A percentile compares a stretch with the other conserved stretches of the same genome.
These are phyloP conservation scores for Argentina silus DNA, from an alignment of 2,797 vertebrate genomes.

Conservation along the genomic window DNA sequence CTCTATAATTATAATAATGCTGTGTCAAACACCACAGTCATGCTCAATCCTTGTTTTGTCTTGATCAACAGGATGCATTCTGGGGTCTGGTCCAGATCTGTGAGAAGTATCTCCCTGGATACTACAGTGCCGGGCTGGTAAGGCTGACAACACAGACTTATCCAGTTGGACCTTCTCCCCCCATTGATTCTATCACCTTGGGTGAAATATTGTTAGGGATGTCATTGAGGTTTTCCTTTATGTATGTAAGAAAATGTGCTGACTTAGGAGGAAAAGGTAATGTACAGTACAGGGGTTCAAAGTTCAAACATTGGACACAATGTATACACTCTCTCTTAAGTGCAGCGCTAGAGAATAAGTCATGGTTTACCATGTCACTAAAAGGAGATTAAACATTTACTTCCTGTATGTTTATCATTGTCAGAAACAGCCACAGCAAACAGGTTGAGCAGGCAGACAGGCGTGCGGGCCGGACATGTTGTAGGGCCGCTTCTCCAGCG, in stretches of 20 bases:
- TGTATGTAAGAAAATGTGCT: not conserved
- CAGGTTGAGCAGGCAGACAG: not conserved
- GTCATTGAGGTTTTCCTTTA: too few species aligned
- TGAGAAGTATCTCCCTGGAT: constrained; percentile 98
- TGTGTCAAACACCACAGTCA: not conserved
- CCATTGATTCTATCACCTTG: not conserved
- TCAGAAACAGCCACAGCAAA: not conserved
- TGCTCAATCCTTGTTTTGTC: constrained; percentile 5
- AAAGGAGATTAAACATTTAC: constrained; percentile 33
- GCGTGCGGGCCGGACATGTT: not conserved
- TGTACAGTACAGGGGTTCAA: not conserved
- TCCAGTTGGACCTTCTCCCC: constrained; percentile 3
- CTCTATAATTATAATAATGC: too few species aligned
- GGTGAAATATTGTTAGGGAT: not conserved
- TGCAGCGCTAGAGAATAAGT: not conserved
- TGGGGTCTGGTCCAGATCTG: constrained; percentile 98
- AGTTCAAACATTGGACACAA: not conserved
- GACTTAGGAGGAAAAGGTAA: not conserved
- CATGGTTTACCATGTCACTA: not conserved
- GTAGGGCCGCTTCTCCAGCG: not conserved
- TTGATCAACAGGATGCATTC: constrained; percentile 89
- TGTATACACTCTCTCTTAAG: not conserved
- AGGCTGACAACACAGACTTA: constrained; percentile 53
- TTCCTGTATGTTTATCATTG: constrained; percentile 30
- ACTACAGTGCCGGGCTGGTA: constrained; percentile 97